A percentile compares a stretch with the other conserved stretches of the same genome.
phyloP scores from a whole-genome alignment of 2,797 vertebrate genomes.

The Glossophaga mutica region DNA sequence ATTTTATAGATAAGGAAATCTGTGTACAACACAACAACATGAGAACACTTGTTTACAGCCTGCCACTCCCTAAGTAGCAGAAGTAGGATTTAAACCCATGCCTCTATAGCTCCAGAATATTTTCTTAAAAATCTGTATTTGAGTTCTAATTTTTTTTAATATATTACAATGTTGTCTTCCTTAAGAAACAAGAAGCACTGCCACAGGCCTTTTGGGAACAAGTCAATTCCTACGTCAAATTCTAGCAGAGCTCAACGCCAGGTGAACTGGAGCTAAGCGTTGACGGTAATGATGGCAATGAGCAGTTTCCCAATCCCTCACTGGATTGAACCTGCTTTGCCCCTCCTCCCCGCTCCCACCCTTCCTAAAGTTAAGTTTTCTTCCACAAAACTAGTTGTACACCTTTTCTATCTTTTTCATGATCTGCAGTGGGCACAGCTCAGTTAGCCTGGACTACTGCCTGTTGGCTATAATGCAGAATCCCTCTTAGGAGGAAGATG shows the following conservation, averaged over 20 bases:
- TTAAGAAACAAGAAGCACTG: constrained; percentile 28
- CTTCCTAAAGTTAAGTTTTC: constrained; percentile 20
- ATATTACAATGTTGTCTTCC: not conserved
- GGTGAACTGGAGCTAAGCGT: not conserved
- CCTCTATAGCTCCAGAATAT: not conserved
- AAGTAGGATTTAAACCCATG: not conserved
- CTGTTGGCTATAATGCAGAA: not conserved
- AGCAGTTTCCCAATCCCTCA: not conserved
- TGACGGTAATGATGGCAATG: not conserved
- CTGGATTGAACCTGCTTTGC: not conserved
- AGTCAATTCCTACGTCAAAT: constrained; percentile 17
- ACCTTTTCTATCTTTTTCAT: not conserved
- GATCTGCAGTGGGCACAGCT: not conserved
- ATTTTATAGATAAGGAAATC: not conserved
- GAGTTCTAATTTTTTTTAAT: not conserved
- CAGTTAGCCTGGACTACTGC: not conserved
- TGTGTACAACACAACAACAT: not conserved
- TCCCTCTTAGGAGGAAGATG: not conserved
- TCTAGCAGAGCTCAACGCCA: not conserved
- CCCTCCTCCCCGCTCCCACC: too few species aligned
- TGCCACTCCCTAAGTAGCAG: not conserved
- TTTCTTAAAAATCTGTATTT: not conserved
- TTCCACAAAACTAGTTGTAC: not conserved
- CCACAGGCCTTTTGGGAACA: not conserved
- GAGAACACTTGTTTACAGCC: not conserved